Evolutionary conservation across 1,140 invertebrate genomes (phyloP).

Genomic region (Eulimnadia texana): DNA sequence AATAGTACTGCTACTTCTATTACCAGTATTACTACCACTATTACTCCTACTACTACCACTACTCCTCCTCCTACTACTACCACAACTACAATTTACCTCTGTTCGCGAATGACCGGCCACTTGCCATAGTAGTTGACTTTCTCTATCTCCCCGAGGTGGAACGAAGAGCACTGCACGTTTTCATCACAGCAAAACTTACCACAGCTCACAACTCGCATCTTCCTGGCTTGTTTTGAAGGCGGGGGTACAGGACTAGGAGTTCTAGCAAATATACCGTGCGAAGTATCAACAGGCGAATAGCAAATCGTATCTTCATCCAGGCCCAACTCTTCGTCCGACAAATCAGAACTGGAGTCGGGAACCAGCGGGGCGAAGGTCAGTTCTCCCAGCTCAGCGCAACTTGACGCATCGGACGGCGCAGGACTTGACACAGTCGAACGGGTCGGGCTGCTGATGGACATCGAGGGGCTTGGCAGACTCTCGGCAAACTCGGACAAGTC

Average conservation of each 20-base stretch:
- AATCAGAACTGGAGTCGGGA: not conserved
- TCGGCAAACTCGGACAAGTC: not conserved
- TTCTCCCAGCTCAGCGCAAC: not conserved
- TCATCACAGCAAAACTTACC: not conserved
- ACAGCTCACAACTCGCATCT: not conserved
- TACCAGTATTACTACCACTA: too few relatives aligned
- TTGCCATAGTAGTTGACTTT: not conserved
- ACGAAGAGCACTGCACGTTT: not conserved
- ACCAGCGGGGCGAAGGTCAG: not conserved
- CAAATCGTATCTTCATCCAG: not conserved
- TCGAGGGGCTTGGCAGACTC: not conserved
- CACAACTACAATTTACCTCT: too few relatives aligned
- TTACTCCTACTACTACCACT: too few relatives aligned
- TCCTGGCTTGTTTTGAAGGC: not conserved
- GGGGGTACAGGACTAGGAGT: not conserved
- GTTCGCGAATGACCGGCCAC: not conserved
- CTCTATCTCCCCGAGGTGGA: not conserved
- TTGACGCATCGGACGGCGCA: not conserved
- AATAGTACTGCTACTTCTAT: too few relatives aligned
- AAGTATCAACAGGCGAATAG: not conserved
- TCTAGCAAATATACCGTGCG: not conserved
- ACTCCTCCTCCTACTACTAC: too few relatives aligned
- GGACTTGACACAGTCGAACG: not conserved
- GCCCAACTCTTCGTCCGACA: conserved; percentile 3
- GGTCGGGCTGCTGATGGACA: not conserved